Base-by-base conservation (phyloP, 2,113 vertebrate species). In the Equus przewalskii region DNA sequence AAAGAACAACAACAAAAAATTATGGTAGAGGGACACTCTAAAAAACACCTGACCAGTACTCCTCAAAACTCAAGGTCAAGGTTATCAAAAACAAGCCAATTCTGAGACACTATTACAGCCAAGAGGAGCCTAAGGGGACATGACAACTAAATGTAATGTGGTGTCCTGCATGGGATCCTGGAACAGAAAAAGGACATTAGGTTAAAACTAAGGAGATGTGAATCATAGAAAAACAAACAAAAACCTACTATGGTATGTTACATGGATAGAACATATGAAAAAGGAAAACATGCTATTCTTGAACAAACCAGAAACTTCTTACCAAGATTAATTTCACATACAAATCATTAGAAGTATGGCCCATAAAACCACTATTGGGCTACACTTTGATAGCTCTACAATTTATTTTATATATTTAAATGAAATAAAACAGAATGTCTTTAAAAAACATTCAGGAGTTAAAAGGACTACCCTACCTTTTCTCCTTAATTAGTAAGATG, bases 331-430 rank as follows among this genome's bases (percentile, higher is more conserved):
- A 91, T 69, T 69, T 33, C 51, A 91, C 24, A 80, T 44, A 81
- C 3, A 88, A 91, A 87, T 96, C n/a, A 62, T 91, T 93, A 82
- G 19, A 64, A 67, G 33, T 84, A 41, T 58, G 13, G 14, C 44
- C 41, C 90, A 6, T 60, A 87, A 94, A 91, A 95, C 28, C 75
- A 65, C 28, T 65, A 67, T 92, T 49, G 44, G 8, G 46, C 56
- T 84, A 28, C 24, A 89, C 14, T 84, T 62, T 83, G 30, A 85
- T 46, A 89, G 58, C 16, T 80, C 56, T 84, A 73, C 2, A 80
- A 49, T 89, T 82, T 94, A 89, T n/a, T 78, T 65, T 87, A 78
- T 28, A 78, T 85, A 84, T 70, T 93, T 83, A 83, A 94, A 82
- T 69, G 18, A 84, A 89, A 64, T 81, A 49, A 89, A 94, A 41